A percentile compares a stretch with the other conserved stretches of the same genome.
Conservation (phyloP, 2,113 vertebrate genomes). For the Ictalurus punctatus region DNA sequence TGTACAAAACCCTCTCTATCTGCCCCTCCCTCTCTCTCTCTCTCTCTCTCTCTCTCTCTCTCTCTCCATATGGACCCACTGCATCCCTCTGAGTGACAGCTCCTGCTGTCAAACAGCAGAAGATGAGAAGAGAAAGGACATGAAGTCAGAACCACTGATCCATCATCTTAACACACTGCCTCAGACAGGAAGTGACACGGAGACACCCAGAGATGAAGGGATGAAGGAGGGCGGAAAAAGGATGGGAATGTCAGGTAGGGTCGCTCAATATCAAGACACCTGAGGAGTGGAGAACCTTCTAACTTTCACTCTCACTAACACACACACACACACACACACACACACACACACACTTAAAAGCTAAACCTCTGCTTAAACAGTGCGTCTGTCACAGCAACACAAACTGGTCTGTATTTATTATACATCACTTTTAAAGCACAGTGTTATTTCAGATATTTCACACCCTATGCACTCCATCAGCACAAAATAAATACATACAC, state of each 20-base stretch:
- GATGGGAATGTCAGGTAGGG: background rate
- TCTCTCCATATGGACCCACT: background rate
- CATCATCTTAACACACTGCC: conserved; percentile 33
- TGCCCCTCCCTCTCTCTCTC: background rate
- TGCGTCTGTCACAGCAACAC: background rate
- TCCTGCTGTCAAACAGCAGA: conserved; percentile 27
- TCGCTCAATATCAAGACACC: conserved; percentile 9
- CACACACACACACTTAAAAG: background rate
- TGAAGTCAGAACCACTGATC: conserved; percentile 47
- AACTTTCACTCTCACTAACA: background rate
- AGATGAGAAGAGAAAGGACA: conserved; percentile 32
- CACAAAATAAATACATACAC: background rate
- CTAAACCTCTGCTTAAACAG: background rate
- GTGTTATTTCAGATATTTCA: background rate
- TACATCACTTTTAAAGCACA: background rate
- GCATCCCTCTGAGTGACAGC: conserved; percentile 44
- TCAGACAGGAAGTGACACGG: conserved; percentile 40
- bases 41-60: background rate
- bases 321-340: conserved; percentile 14
- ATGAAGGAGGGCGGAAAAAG: background rate
- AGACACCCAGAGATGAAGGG: conserved; percentile 17
- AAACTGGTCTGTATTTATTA: background rate
- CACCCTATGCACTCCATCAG: background rate
- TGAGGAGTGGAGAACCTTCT: background rate
- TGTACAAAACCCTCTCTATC: background rate